Evolutionary conservation across 64 coral and sea anemone genomes (phyloP).

Genomic region (Actinia tenebrosa): DNA sequence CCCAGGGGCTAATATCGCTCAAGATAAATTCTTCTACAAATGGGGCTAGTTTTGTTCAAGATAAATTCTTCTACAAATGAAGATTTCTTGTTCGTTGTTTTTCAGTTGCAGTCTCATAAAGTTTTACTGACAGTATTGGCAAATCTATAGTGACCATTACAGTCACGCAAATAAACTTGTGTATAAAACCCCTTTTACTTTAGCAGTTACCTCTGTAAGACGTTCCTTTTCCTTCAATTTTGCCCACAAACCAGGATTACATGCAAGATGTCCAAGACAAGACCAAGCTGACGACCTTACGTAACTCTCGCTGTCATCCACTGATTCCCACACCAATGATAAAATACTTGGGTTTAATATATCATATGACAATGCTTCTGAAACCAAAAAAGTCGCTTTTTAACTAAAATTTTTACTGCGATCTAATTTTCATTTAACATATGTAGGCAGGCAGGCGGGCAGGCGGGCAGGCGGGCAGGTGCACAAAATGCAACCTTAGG

Average conservation of each 20-base stretch:
- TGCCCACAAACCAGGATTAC: slow-evolving; percentile 42
- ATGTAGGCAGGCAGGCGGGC: neutral
- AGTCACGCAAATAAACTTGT: too few species aligned
- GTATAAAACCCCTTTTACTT: neutral
- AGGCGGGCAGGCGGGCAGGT: neutral
- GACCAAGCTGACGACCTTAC: slow-evolving; percentile 64
- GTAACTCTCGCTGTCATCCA: slow-evolving; percentile 63
- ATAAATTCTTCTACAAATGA: too few species aligned
- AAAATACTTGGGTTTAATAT: neutral
- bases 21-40: too few species aligned
- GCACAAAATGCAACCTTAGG: too few species aligned
- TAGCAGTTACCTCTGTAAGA: slow-evolving; percentile 41
- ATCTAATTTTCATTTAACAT: too few species aligned
- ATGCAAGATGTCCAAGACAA: slow-evolving; percentile 40
- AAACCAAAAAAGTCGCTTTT: neutral
- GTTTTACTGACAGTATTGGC: too few species aligned
- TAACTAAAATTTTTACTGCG: neutral
- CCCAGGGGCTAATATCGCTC: too few species aligned
- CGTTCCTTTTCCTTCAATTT: slow-evolving; percentile 18
- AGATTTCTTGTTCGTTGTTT: too few species aligned
- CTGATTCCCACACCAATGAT: slow-evolving; percentile 36
- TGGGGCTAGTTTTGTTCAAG: too few species aligned
- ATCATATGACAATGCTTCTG: neutral
- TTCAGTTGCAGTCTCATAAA: too few species aligned
- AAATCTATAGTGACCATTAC: too few species aligned